phyloP scores from a whole-genome alignment of 2,113 vertebrate genomes.

The Apistogramma diplotaenia region DNA sequence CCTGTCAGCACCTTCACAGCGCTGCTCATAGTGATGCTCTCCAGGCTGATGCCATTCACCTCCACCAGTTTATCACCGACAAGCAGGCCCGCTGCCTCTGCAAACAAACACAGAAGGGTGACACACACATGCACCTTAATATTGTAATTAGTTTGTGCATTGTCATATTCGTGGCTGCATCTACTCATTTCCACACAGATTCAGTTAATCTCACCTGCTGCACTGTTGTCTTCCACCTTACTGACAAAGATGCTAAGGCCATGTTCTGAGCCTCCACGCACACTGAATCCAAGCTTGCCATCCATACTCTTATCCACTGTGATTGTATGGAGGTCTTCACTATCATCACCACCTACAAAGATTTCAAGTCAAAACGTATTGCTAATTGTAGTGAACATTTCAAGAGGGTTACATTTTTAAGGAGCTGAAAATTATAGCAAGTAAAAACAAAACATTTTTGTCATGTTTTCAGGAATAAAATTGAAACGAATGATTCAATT shows the following conservation, averaged over 20 bases:
- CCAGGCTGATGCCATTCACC: conserved; percentile 90
- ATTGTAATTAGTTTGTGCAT: not conserved
- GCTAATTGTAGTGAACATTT: not conserved
- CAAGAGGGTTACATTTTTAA: not conserved
- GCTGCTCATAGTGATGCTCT: conserved; percentile 94
- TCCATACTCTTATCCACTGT: conserved; percentile 88
- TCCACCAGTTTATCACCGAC: conserved; percentile 94
- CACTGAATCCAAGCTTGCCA: conserved; percentile 90
- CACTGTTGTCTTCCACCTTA: conserved; percentile 90
- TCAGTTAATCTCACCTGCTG: conserved; percentile 77
- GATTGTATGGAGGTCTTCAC: conserved; percentile 87
- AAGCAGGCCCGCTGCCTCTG: conserved; percentile 86
- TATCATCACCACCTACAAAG: conserved; percentile 70
- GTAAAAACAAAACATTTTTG: not conserved
- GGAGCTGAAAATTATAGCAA: not conserved
- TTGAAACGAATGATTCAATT: too few species aligned
- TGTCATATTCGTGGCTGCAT: not conserved
- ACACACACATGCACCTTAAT: not conserved
- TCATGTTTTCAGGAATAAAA: rapidly evolving
- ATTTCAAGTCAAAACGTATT: not conserved
- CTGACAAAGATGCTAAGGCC: conserved; percentile 95
- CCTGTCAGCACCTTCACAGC: conserved; percentile 90
- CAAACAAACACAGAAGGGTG: not conserved
- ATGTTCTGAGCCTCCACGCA: conserved; percentile 90
- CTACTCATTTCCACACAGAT: not conserved